These are phyloP conservation scores for Heliconius aoede DNA, from an alignment of 2,888 invertebrate species.

Conservation along the genomic window DNA sequence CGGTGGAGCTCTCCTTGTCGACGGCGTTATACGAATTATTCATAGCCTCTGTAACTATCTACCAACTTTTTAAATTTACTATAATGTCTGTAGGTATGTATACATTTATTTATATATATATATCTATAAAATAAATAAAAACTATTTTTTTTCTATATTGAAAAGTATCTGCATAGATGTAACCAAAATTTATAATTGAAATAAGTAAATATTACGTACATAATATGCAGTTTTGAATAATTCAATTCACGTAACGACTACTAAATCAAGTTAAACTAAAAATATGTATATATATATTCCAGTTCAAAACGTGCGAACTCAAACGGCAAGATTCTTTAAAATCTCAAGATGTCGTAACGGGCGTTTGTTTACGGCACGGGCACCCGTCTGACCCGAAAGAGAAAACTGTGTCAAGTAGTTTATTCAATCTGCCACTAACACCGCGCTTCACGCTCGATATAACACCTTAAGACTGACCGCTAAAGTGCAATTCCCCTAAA, in stretches of 20 bases:
- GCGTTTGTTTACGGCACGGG: conserved; percentile 70
- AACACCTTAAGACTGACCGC: conserved; percentile 53
- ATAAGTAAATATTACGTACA: background rate
- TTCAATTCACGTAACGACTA: too few relatives aligned
- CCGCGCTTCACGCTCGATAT: conserved; percentile 60
- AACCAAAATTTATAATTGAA: background rate
- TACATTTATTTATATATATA: too few relatives aligned
- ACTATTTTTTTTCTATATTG: background rate
- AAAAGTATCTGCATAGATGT: background rate
- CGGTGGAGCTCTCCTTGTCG: conserved; percentile 11
- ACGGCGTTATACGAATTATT: conserved; percentile 18
- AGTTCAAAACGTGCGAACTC: conserved; percentile 30
- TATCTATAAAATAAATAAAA: too few relatives aligned
- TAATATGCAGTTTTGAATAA: background rate
- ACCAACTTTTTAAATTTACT: background rate
- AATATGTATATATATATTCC: background rate
- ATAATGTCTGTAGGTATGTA: background rate
- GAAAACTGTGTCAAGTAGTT: conserved; percentile 84
- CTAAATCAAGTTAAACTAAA: background rate
- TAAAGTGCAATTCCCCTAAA: conserved; percentile 59
- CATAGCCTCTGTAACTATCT: background rate
- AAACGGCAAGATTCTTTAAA: conserved; percentile 53
- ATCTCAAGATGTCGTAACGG: conserved; percentile 73
- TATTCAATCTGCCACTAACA: conserved; percentile 80
- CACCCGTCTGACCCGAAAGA: conserved; percentile 80